Base-by-base conservation (phyloP, 2,797 vertebrate genomes). In the Naso thynnoides region DNA sequence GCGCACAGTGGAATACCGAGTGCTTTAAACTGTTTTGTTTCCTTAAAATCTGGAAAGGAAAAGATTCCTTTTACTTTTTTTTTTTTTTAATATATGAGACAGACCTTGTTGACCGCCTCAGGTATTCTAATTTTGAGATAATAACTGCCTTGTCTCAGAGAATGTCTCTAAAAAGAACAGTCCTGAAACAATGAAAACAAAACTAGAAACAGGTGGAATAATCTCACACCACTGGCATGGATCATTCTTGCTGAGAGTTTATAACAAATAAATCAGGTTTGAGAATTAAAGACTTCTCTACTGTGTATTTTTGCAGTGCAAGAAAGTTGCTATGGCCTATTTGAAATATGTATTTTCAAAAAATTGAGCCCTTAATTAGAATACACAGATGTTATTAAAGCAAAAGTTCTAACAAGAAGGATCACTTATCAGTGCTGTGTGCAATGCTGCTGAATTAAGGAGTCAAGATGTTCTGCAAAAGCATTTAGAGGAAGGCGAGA, bases 21-120 rank as follows among this genome's bases (percentile, higher is more conserved):
- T 47, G 52, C 49, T 77, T 55, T 33, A 61, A 52, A 65, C n/a
- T 26, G 27, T 33, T 70, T 67, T 47, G 61, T 62, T 62, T 67
- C 61, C 55, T 66, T 15, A 29, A 48, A 18, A 42, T 15, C 8
- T 44, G 3, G 39, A 9, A 8, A 60, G 42, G 38, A 48, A 54
- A 60, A 65, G 18, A 39, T 33, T 8, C 8, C 6, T 39, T 29
- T 58, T 13, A 39, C 31, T 56, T 23, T n/a, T 21, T 36, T 48
- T 16, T n/a, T 31, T 24, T n/a, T n/a, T n/a, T n/a, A n/a, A n/a
- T n/a, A 36, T 47, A 27, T 11, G 44, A 6, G 6, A 36, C 48
- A 0, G 9, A 19, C 45, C 44, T 68, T 29, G 18, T 15, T 33
- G n/a, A 68, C 29, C 42, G 5, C 16, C 11, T 33, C 0, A 73